Percentiles rank a stretch among this genome's conserved stretches.
Evolutionary conservation across 2,797 vertebrate genomes (phyloP).

Genomic region (Picus viridis): DNA sequence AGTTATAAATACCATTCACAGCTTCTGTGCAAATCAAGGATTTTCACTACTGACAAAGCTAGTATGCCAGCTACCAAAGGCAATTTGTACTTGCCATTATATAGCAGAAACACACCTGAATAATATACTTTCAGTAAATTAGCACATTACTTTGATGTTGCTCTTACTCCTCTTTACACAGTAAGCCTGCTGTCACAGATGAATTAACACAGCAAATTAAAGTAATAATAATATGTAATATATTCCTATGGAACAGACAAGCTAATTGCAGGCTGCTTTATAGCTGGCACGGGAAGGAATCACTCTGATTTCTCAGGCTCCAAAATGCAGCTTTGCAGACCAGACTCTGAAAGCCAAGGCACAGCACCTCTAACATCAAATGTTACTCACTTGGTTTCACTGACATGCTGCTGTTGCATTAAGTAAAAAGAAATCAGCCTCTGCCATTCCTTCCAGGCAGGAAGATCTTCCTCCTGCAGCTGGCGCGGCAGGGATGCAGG

Average conservation of each 20-base stretch:
- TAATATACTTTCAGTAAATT: neutral
- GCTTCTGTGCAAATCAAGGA: neutral
- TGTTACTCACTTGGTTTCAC: neutral
- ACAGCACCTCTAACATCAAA: neutral
- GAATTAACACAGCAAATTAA: conserved; percentile 1
- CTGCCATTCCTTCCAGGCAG: neutral
- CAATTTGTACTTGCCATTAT: neutral
- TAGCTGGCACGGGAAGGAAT: neutral
- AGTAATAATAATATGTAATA: neutral
- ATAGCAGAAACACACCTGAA: neutral
- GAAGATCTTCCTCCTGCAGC: neutral
- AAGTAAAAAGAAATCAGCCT: neutral
- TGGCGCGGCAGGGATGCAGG: neutral
- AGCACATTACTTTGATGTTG: neutral
- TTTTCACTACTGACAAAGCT: neutral
- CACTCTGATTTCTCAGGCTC: neutral
- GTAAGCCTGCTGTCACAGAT: neutral
- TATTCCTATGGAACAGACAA: neutral
- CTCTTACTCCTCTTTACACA: neutral
- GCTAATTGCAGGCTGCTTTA: neutral
- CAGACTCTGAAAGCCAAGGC: neutral
- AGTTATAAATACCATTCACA: neutral
- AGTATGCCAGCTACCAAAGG: neutral
- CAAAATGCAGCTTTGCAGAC: neutral
- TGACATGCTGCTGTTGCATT: rapidly evolving